These are phyloP conservation scores for Stenodema calcarata DNA, from an alignment of 2,888 invertebrate species.

Conservation along the genomic window DNA sequence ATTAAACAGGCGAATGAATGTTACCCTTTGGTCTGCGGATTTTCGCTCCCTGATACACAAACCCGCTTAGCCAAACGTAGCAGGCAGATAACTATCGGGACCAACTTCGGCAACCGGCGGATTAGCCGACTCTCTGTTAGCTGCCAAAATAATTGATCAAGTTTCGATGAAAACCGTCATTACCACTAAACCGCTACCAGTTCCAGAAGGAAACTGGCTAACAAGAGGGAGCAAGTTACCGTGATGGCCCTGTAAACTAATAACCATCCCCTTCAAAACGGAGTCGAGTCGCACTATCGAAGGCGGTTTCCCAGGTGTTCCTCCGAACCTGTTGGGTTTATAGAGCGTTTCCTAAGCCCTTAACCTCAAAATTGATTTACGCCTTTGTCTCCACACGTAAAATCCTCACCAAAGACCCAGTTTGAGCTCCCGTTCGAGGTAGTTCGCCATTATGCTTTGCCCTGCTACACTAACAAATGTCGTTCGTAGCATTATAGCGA, in stretches of 20 bases:
- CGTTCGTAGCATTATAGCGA: not conserved
- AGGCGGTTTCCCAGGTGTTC: not conserved
- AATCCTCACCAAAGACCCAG: not conserved
- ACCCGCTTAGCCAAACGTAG: not conserved
- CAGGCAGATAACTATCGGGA: not conserved
- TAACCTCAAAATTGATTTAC: slow-evolving; percentile 25
- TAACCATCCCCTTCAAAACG: slow-evolving; percentile 1
- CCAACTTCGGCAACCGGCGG: not conserved
- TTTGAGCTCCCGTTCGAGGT: not conserved
- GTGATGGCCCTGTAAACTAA: slow-evolving; percentile 27
- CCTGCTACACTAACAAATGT: not conserved
- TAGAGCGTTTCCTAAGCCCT: not conserved
- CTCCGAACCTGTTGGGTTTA: slow-evolving; percentile 9
- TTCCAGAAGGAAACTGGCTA: not conserved
- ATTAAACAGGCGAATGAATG: not conserved
- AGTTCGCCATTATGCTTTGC: not conserved
- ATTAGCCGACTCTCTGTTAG: not conserved
- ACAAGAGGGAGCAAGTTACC: slow-evolving; percentile 28
- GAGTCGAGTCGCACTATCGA: not conserved
- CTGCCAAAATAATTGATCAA: slow-evolving; percentile 36
- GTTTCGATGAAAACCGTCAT: slow-evolving; percentile 40
- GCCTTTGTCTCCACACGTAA: not conserved
- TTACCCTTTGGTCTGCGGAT: not conserved
- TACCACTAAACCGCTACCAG: slow-evolving; percentile 4
- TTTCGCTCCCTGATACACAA: not conserved